phyloP scores from a whole-genome alignment of 2,888 invertebrate species.

The Xylota sylvarum region DNA sequence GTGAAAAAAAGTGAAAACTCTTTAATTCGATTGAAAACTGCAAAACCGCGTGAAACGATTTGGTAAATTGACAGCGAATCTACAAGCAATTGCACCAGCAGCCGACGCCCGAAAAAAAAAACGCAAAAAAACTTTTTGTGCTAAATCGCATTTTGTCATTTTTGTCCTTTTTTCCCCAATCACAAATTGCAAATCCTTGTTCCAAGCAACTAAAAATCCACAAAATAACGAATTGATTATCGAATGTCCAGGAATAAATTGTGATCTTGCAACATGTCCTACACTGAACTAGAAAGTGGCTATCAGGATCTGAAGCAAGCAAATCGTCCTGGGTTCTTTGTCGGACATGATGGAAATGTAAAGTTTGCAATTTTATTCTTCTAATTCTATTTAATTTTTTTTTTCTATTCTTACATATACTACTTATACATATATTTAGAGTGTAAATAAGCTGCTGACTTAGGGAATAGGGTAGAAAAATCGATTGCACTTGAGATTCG shows the following conservation, averaged over 20 bases:
- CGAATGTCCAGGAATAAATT: conserved; percentile 60
- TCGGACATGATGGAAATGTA: conserved; percentile 89
- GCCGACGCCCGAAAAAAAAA: conserved; percentile 38
- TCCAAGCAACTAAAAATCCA: not conserved
- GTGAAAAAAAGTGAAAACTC: conserved; percentile 21
- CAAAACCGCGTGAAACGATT: conserved; percentile 11
- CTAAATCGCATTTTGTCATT: conserved; percentile 44
- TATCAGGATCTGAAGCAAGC: conserved; percentile 94
- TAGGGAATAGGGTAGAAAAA: conserved; percentile 18
- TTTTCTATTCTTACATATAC: conserved; percentile 33
- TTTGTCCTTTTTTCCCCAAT: conserved; percentile 33
- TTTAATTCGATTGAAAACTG: not conserved
- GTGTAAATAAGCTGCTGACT: not conserved
- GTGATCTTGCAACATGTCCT: conserved; percentile 88
- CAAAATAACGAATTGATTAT: conserved; percentile 4
- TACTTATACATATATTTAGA: not conserved
- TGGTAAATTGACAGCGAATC: conserved; percentile 43
- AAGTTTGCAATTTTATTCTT: conserved; percentile 79
- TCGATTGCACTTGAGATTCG: conserved; percentile 54
- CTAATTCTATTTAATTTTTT: conserved; percentile 47
- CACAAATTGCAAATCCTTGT: conserved; percentile 22
- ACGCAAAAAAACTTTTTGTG: conserved; percentile 14
- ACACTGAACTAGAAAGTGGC: conserved; percentile 96
- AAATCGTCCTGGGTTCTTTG: conserved; percentile 89
- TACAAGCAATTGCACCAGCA: conserved; percentile 17